These are phyloP conservation scores for Myotis planiceps DNA, from an alignment of 2,797 vertebrate species.

Conservation along the genomic window DNA sequence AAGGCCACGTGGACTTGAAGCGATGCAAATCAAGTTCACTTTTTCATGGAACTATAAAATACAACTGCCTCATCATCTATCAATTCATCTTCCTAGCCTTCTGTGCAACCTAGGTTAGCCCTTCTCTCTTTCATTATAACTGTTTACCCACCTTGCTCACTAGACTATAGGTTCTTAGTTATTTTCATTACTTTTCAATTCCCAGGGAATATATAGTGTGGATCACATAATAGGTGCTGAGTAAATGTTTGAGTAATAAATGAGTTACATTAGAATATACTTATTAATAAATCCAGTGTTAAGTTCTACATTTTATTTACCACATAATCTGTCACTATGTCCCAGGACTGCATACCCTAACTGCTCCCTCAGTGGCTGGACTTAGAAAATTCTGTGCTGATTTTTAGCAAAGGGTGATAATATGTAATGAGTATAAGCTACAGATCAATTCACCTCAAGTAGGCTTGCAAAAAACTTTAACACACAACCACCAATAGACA, in stretches of 20 bases:
- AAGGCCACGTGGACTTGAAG: not conserved
- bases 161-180: not conserved
- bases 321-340: not conserved
- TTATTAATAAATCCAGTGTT: not conserved
- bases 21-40: constrained; percentile 38
- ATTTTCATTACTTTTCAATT: constrained; percentile 14
- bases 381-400: not conserved
- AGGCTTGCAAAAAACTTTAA: not conserved
- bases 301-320: not conserved
- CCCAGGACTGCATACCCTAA: not conserved
- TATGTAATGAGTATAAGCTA: not conserved
- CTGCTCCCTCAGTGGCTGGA: not conserved
- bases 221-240: not conserved
- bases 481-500: not conserved
- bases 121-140: not conserved
- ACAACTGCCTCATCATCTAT: not conserved
- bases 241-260: not conserved
- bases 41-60: constrained; percentile 38
- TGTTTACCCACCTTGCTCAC: not conserved
- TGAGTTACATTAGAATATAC: not conserved
- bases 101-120: not conserved
- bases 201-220: not conserved
- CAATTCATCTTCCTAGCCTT: not conserved
- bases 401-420: not conserved
- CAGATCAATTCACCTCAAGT: not conserved